Percentiles rank a stretch among this genome's conserved stretches.
Evolutionary conservation across 2,888 invertebrate genomes (phyloP).

Genomic region (Luperina testacea): DNA sequence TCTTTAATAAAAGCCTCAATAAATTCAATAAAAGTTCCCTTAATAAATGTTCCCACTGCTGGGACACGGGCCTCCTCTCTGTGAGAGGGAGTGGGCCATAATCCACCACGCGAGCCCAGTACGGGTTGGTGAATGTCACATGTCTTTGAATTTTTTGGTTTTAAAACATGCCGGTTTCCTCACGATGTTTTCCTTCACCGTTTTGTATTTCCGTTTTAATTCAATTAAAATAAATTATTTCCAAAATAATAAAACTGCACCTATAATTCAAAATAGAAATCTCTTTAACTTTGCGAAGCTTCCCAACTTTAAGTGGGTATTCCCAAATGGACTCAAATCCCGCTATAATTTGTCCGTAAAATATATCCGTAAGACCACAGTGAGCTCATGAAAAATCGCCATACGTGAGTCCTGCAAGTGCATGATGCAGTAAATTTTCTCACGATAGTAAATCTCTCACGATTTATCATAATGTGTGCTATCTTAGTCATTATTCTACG

Average conservation of each 20-base stretch:
- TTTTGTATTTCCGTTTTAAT: background rate
- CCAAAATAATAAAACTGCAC: background rate
- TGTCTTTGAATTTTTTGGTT: too few species aligned
- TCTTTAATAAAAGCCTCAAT: background rate
- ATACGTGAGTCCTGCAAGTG: constrained; percentile 55
- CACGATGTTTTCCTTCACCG: too few species aligned
- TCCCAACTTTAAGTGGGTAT: constrained; percentile 16
- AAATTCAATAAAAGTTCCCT: too few species aligned
- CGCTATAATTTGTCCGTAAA: constrained; percentile 57
- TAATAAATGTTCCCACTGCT: too few species aligned
- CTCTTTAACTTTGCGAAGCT: constrained; percentile 10
- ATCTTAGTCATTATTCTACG: constrained; percentile 47
- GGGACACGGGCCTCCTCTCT: too few species aligned
- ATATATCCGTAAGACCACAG: constrained; percentile 54
- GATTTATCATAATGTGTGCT: constrained; percentile 46
- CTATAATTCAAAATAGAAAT: constrained; percentile 11
- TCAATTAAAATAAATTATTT: background rate
- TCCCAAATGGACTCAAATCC: constrained; percentile 45
- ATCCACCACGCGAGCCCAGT: too few species aligned
- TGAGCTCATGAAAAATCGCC: constrained; percentile 60
- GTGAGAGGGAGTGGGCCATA: too few species aligned
- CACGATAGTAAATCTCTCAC: constrained; percentile 46
- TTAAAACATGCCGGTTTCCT: too few species aligned
- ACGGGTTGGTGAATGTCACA: too few species aligned
- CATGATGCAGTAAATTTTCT: constrained; percentile 61